A percentile compares a stretch with the other conserved stretches of the same genome.
phyloP scores from a whole-genome alignment of 2,113 vertebrate species.

The Maccullochella peelii region DNA sequence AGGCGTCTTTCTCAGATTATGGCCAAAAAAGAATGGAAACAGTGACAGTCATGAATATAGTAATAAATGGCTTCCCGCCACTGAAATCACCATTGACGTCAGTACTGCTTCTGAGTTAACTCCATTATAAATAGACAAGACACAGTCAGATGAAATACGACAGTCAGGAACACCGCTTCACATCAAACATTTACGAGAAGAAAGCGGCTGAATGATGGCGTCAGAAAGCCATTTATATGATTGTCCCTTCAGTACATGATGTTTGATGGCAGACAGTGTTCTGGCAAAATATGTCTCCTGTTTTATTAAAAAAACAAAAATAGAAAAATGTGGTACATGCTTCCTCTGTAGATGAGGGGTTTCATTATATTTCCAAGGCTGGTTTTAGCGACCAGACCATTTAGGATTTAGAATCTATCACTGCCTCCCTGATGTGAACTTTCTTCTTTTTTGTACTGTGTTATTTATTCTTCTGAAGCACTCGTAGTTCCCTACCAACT shows the following conservation, averaged over 20 bases:
- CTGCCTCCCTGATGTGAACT: slow-evolving; percentile 66
- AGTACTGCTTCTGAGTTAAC: slow-evolving; percentile 33
- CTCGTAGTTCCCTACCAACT: slow-evolving; percentile 18
- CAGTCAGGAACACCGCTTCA: slow-evolving; percentile 9
- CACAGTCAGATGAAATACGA: not conserved
- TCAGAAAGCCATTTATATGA: slow-evolving; percentile 1
- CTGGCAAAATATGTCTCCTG: not conserved
- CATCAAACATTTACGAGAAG: slow-evolving; percentile 17
- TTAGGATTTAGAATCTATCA: slow-evolving; percentile 32
- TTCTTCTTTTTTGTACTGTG: slow-evolving; percentile 52
- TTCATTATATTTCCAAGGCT: slow-evolving; percentile 38
- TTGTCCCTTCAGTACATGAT: not conserved
- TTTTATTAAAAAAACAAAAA: slow-evolving; percentile 1
- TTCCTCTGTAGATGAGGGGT: slow-evolving; percentile 17
- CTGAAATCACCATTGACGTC: slow-evolving; percentile 61
- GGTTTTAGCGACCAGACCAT: slow-evolving; percentile 30
- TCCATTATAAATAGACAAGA: slow-evolving; percentile 49
- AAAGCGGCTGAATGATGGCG: not conserved
- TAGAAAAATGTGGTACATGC: not conserved
- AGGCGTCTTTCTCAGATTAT: not conserved
- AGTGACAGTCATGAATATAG: slow-evolving; percentile 39
- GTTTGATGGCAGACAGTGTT: slow-evolving; percentile 14
- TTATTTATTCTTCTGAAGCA: slow-evolving; percentile 74
- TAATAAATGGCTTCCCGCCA: slow-evolving; percentile 43
- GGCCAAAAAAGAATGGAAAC: slow-evolving; percentile 10